Evolutionary conservation across 2,113 vertebrate genomes (phyloP).

Genomic region (Charadrius vociferus): DNA sequence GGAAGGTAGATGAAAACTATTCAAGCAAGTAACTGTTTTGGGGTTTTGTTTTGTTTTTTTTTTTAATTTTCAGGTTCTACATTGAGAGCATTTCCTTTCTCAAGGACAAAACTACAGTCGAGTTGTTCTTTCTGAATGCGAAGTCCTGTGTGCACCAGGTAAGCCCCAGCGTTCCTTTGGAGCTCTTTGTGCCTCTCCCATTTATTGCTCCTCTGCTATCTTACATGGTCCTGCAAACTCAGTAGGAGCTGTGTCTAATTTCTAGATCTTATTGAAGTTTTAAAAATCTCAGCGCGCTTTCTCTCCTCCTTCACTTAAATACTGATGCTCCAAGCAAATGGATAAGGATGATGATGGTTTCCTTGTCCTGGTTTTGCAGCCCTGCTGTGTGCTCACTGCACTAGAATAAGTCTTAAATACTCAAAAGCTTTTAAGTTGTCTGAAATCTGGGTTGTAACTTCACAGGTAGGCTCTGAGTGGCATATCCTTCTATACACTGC

Average conservation of each 20-base stretch:
- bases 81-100: conserved; percentile 93
- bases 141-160: conserved; percentile 93
- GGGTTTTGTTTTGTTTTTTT: background rate
- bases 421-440: background rate
- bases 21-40: background rate
- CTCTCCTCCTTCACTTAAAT: background rate
- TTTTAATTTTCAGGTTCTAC: conserved; percentile 88
- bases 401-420: background rate
- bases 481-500: background rate
- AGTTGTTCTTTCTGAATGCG: conserved; percentile 97
- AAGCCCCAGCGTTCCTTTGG: conserved; percentile 15
- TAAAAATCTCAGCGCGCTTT: background rate
- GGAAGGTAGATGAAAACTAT: background rate
- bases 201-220: background rate
- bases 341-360: background rate
- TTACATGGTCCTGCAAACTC: background rate
- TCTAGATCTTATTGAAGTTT: background rate
- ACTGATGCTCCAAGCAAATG: background rate
- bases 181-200: background rate
- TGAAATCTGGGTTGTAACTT: background rate
- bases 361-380: background rate
- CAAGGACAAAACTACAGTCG: conserved; percentile 93
- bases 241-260: background rate
- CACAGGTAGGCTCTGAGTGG: background rate
- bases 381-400: background rate